Conservation (phyloP, 2,888 invertebrate species). For the Nymphalis c-album region DNA sequence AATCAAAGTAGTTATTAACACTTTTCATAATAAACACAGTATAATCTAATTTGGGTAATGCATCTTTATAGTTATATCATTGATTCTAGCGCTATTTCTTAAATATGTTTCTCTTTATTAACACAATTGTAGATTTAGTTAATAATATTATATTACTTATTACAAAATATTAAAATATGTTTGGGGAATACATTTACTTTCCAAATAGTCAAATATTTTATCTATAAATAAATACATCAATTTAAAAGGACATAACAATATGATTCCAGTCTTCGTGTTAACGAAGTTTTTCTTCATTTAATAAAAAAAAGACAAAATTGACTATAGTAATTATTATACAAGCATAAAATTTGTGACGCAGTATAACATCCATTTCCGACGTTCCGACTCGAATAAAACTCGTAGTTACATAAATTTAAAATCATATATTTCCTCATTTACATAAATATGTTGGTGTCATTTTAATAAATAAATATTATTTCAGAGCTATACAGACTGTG, state of each 20-base stretch:
- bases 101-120: neutral
- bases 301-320: neutral
- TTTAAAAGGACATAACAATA: no score
- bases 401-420: no score
- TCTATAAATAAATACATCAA: no score
- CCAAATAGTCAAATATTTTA: no score
- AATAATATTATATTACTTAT: neutral
- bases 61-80: slow-evolving; percentile 1
- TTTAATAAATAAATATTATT: slow-evolving; percentile 45
- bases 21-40: neutral
- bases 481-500: slow-evolving; percentile 78
- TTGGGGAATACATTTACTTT: no score
- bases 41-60: neutral
- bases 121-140: neutral
- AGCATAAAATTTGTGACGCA: no score
- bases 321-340: neutral
- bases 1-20: neutral
- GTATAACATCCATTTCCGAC: no score
- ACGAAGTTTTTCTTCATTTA: neutral
- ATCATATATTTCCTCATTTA: no score
- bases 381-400: no score
- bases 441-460: slow-evolving; percentile 14
- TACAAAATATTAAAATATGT: neutral
- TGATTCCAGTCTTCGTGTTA: no score
- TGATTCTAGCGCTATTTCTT: neutral